Evolutionary conservation across 1,140 invertebrate genomes (phyloP), one percentile per base, ranked within the genome.

Genomic region (Hyles vespertilio): DNA sequence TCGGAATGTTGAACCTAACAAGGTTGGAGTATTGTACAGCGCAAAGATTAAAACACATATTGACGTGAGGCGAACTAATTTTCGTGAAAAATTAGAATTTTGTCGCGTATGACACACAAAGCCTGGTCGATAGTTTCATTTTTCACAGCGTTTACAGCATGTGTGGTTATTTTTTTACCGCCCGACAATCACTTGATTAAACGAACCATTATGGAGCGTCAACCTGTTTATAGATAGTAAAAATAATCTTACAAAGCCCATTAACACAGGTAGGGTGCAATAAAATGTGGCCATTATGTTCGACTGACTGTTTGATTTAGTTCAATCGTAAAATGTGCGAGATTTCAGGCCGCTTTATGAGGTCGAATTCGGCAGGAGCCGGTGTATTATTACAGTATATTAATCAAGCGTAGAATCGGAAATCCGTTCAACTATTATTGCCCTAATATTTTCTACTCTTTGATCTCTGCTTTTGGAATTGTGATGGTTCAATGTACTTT

Each of bases 171-270:
- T 22, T 22, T 22, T 22, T 22, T 22, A 40, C 33, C 3, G 43
- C 9, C 8, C 12, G 7, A 3, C 47, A 50, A 58, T 58, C 5
- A 45, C 7, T 52, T 58, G 40, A 51, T 51, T 58, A 44, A 58
- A 52, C 56, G 36, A 12, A n/a, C 56, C 33, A 51, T 58, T 48
- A 58, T 58, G 43, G 44, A 6, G 8, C 57, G 8, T 52, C n/a
- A 58, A 52, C 57, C 10, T 58, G 22, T 58, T 58, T 51, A 58
- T 40, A 11, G 50, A 10, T 11, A 43, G 11, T 60, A 60, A 60
- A 60, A 55, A 44, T 60, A 60, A 60, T 60, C 58, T 60, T 55
- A 46, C 11, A 47, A 32, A 52, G 10, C 36, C 51, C 43, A 60
- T 60, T 55, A 49, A 60, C 45, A 49, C 22, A 51, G 57, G 10